Percentiles rank a stretch among this genome's conserved stretches.
These are phyloP conservation scores for Crocodylus rhombifer DNA, from an alignment of 2,797 vertebrate genomes.

Conservation along the genomic window DNA sequence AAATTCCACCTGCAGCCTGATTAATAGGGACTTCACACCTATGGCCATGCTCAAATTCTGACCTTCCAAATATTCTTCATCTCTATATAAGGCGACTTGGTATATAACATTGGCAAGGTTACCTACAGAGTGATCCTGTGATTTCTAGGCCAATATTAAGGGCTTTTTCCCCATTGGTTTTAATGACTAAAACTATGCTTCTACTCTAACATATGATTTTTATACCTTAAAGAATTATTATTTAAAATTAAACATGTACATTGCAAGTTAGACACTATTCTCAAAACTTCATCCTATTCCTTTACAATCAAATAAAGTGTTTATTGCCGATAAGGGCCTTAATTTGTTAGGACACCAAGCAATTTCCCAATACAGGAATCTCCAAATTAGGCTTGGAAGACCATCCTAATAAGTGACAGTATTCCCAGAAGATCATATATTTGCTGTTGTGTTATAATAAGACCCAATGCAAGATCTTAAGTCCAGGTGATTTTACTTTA, in stretches of 20 bases:
- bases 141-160: background rate
- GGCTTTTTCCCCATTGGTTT: background rate
- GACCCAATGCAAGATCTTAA: background rate
- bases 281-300: background rate
- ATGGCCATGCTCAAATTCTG: too few species aligned
- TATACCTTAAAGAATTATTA: background rate
- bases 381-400: background rate
- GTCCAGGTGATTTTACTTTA: background rate
- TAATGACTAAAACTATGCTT: background rate
- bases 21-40: background rate
- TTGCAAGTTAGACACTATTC: background rate
- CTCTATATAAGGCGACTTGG: too few species aligned
- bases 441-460: background rate
- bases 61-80: too few species aligned
- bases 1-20: background rate
- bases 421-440: fast-evolving
- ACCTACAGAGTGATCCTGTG: background rate
- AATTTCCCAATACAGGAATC: background rate
- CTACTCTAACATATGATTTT: background rate
- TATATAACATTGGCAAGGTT: background rate
- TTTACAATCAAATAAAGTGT: background rate
- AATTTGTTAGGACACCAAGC: background rate
- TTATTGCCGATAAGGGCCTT: background rate
- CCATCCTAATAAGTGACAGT: background rate
- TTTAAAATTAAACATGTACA: background rate